A percentile compares a stretch with the other conserved stretches of the same genome.
These are phyloP conservation scores for Sarcophaga rosellei DNA, from an alignment of 2,888 invertebrate genomes.

Conservation along the genomic window DNA sequence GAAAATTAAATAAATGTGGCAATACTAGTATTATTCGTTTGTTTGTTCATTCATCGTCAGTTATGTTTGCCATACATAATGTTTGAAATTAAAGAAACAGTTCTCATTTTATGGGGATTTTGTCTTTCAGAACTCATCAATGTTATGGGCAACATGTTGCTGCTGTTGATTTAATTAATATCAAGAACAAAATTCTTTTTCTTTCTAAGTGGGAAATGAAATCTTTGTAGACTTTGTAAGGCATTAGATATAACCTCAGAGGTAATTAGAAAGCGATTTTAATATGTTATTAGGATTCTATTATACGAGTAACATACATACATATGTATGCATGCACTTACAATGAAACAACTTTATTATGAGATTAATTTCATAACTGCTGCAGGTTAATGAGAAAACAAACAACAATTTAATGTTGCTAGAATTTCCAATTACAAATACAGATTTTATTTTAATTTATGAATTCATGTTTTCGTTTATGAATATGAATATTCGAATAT, in stretches of 20 bases:
- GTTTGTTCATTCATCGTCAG: too few relatives aligned
- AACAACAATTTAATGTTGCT: neutral
- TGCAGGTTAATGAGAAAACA: neutral
- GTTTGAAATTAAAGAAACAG: neutral
- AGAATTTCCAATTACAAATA: conserved; percentile 23
- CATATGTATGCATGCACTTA: too few relatives aligned
- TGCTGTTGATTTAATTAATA: conserved; percentile 45
- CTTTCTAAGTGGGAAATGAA: neutral
- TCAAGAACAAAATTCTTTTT: neutral
- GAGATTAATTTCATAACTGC: neutral
- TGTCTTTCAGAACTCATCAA: conserved; percentile 49
- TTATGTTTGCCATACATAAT: neutral
- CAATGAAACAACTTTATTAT: neutral
- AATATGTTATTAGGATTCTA: too few relatives aligned
- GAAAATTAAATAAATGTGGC: neutral
- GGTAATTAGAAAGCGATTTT: too few relatives aligned
- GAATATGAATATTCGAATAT: conserved; percentile 14
- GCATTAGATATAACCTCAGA: too few relatives aligned
- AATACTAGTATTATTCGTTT: neutral
- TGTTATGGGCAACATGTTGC: conserved; percentile 31
- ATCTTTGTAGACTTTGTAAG: too few relatives aligned
- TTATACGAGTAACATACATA: too few relatives aligned
- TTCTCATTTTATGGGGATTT: conserved; percentile 53
- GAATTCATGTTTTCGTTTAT: conserved; percentile 47
- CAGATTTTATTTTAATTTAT: conserved; percentile 16